Percentiles rank a stretch among this genome's conserved stretches.
These are phyloP conservation scores for Microplitis manilae DNA, from an alignment of 2,888 invertebrate species.

Conservation along the genomic window DNA sequence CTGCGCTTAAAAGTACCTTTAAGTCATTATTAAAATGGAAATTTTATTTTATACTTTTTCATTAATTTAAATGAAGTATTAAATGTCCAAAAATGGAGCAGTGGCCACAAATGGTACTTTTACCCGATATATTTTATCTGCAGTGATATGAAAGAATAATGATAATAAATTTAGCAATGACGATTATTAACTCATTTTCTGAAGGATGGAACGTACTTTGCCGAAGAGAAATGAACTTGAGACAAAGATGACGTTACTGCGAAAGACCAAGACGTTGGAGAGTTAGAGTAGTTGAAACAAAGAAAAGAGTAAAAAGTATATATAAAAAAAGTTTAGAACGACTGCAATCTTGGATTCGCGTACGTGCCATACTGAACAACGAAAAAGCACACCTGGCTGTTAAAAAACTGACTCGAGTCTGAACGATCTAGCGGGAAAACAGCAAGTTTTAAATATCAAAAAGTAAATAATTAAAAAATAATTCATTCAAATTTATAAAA, in stretches of 20 bases:
- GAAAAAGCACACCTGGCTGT: conserved; percentile 49
- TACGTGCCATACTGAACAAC: conserved; percentile 31
- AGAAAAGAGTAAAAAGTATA: conserved; percentile 15
- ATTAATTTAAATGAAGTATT: too few species aligned
- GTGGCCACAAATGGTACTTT: too few species aligned
- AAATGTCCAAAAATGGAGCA: too few species aligned
- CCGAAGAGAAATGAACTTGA: neutral
- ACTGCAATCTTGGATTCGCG: conserved; percentile 38
- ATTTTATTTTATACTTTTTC: too few species aligned
- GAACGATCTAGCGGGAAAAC: conserved; percentile 31
- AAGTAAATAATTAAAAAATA: too few species aligned
- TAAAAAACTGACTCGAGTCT: conserved; percentile 47
- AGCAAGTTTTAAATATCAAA: neutral
- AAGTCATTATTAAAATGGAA: too few species aligned
- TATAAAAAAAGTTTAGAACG: conserved; percentile 27
- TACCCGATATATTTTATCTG: too few species aligned
- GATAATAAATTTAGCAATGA: conserved; percentile 27
- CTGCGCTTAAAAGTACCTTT: too few species aligned
- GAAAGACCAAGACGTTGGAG: neutral
- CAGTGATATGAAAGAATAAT: conserved; percentile 16
- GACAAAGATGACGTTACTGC: too few species aligned
- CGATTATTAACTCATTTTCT: conserved; percentile 42
- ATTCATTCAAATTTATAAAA: neutral
- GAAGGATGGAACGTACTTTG: conserved; percentile 5
- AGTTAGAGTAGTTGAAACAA: neutral